Evolutionary conservation across 2,888 invertebrate species (phyloP), one percentile per base, ranked within the genome.

Genomic region (Cephalotes varians): DNA sequence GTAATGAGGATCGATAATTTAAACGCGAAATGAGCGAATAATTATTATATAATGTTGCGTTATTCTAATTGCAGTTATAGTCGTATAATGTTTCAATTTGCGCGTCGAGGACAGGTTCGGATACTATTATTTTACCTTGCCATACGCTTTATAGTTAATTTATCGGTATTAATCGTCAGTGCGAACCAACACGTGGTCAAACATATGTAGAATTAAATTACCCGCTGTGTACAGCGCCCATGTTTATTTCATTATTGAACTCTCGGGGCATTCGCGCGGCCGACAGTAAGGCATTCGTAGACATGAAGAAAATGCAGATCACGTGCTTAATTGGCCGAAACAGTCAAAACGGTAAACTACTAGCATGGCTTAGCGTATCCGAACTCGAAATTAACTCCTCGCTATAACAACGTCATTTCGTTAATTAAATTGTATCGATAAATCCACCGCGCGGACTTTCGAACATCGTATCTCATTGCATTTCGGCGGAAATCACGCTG

Each of bases 161-260:
- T 79, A 79, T 79, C 18, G 77, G n/a, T 34, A 71, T 79, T 71
- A 71, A 44, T 34, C 67, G 81, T 85, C 82, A 69, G 58, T 65
- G 84, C 72, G 80, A 73, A 65, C 18, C 47, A 56, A 56, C 65
- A 51, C 69, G 64, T 64, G 73, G 72, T 81, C 71, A 71, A 79
- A 56, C 77, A 77, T 3, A 21, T 56, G 77, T 77, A 56, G 69
- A 77, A 69, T 77, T 76, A 80, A 72, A 81, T 89, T 91, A 89
- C 87, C 83, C 83, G 81, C 82, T 93, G 91, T 92, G 91, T 92
- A 92, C 90, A 91, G 91, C 87, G 90, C 82, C 87, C 87, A 84
- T 86, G 87, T 86, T 86, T 88, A 89, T 91, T 92, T 92, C 92
- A 91, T 92, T 93, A 93, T 91, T 91, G 87, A 86, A 84, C 93